Evolutionary conservation across 2,888 invertebrate species (phyloP).

Genomic region (Mythimna loreyi): DNA sequence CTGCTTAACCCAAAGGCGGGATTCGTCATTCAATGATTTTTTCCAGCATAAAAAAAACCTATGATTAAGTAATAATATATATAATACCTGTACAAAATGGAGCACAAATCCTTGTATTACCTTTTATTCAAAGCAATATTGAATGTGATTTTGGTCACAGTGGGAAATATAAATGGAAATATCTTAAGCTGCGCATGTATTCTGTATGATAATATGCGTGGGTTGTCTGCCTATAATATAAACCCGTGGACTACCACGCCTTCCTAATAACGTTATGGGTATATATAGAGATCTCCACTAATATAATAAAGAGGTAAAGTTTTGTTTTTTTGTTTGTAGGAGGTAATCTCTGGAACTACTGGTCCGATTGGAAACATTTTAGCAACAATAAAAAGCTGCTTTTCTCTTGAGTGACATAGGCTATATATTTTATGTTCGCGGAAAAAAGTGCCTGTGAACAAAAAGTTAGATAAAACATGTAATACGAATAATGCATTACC

Average conservation of each 20-base stretch:
- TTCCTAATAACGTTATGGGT: background rate
- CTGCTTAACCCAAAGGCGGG: too few relatives aligned
- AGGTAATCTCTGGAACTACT: too few relatives aligned
- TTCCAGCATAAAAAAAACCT: too few relatives aligned
- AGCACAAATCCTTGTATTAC: constrained; percentile 31
- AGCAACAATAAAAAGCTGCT: too few relatives aligned
- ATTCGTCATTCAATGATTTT: too few relatives aligned
- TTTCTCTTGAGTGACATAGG: too few relatives aligned
- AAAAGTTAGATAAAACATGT: background rate
- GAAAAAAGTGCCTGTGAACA: background rate
- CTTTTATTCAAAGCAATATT: constrained; percentile 44
- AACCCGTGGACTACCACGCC: background rate
- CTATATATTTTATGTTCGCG: too few relatives aligned
- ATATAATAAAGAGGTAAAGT: too few relatives aligned
- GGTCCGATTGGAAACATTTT: too few relatives aligned
- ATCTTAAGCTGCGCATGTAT: constrained; percentile 25
- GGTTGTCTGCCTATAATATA: background rate
- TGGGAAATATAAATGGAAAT: constrained; percentile 35
- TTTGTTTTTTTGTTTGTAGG: too few relatives aligned
- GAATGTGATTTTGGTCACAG: constrained; percentile 41
- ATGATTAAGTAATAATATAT: constrained; percentile 34
- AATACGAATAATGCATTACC: too few relatives aligned
- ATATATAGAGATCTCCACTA: background rate
- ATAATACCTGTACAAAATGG: constrained; percentile 36
- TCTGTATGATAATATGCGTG: constrained; percentile 30